A percentile compares a stretch with the other conserved stretches of the same genome.
Conservation (phyloP, 2,888 invertebrate genomes). For the Reticulitermes lucifugus region DNA sequence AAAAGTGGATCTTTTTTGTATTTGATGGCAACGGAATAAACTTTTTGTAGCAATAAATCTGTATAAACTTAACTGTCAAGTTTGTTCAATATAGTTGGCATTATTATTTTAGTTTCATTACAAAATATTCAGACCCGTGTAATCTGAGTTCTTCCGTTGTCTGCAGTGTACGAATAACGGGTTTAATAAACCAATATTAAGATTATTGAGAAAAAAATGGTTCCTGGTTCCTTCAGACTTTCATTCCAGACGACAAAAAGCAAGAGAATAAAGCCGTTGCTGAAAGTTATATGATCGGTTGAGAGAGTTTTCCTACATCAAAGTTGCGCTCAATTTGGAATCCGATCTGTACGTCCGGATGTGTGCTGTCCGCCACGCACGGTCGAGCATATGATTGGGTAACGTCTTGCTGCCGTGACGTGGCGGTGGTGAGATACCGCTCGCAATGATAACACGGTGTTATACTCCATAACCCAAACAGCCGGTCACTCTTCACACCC, state of each 20-base stretch:
- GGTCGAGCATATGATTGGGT: constrained; percentile 6
- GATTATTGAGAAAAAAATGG: too few relatives aligned
- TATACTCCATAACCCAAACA: not conserved
- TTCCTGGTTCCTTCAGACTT: not conserved
- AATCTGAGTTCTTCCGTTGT: too few relatives aligned
- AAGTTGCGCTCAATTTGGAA: not conserved
- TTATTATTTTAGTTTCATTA: too few relatives aligned
- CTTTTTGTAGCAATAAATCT: too few relatives aligned
- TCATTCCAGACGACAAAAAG: not conserved
- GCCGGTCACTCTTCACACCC: not conserved
- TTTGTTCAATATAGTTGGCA: too few relatives aligned
- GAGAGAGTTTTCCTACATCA: constrained; percentile 1
- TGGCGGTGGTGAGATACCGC: not conserved
- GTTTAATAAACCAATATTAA: too few relatives aligned
- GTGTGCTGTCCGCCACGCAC: not conserved
- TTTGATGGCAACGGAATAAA: too few relatives aligned
- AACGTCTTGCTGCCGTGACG: not conserved
- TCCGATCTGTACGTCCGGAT: not conserved
- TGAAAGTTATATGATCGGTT: not conserved
- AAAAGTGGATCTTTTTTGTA: too few relatives aligned
- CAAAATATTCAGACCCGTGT: too few relatives aligned
- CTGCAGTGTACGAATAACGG: too few relatives aligned
- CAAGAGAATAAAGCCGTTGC: not conserved
- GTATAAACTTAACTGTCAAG: too few relatives aligned
- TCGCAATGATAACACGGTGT: not conserved